Conservation (phyloP, 1,140 invertebrate genomes). For the Heliconius hermathena region DNA sequence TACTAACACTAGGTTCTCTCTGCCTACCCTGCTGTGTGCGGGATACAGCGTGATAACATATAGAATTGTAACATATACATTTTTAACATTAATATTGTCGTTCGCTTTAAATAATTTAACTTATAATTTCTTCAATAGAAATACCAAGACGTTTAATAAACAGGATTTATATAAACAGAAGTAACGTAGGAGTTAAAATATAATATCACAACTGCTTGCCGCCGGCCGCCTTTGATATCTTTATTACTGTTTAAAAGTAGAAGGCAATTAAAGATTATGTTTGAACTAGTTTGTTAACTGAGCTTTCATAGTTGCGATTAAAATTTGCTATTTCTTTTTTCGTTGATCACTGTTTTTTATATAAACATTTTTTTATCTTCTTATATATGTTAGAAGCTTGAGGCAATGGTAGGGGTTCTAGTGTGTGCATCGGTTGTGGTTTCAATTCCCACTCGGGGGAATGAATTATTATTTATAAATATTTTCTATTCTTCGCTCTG, state of each 20-base stretch:
- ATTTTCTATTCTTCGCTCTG: too few relatives aligned
- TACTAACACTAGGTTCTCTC: too few relatives aligned
- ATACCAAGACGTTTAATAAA: background rate
- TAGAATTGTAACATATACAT: background rate
- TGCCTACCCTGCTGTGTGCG: too few relatives aligned
- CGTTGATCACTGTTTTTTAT: background rate
- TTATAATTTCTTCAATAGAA: background rate
- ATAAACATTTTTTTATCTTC: background rate
- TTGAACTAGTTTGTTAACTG: conserved; percentile 11
- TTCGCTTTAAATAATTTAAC: background rate
- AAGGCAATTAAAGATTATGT: conserved; percentile 24
- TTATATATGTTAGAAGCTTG: background rate
- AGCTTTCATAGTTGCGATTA: conserved; percentile 13
- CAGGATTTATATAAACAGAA: conserved; percentile 7
- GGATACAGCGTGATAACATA: too few relatives aligned
- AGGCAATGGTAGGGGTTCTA: too few relatives aligned
- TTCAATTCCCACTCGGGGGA: too few relatives aligned
- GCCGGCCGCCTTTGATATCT: conserved; percentile 23
- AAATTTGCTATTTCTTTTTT: background rate
- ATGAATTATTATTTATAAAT: too few relatives aligned
- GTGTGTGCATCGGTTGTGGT: too few relatives aligned
- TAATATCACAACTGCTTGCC: conserved; percentile 23
- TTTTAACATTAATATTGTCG: background rate
- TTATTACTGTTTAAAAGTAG: conserved; percentile 21
- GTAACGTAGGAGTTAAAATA: conserved; percentile 19